A percentile compares a stretch with the other conserved stretches of the same genome.
Conservation (phyloP, 2,797 vertebrate species). For the Uromys caudimaculatus region DNA sequence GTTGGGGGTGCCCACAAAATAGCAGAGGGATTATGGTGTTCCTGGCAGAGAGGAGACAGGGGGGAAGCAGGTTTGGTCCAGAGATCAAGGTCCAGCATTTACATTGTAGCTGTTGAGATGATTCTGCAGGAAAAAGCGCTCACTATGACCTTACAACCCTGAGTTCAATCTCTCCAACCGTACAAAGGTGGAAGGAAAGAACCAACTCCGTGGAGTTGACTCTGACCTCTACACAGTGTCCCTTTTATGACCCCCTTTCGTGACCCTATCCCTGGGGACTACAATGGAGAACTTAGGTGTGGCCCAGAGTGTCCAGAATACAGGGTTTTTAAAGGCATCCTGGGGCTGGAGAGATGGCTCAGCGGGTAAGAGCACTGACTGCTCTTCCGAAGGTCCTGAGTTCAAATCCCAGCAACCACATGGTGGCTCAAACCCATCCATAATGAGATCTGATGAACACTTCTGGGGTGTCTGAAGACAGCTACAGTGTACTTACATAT, state of each 20-base stretch:
- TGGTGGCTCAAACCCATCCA: no score
- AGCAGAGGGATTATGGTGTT: neutral
- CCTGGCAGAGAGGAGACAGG: neutral
- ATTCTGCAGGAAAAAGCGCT: neutral
- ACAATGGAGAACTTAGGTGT: neutral
- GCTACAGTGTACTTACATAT: no score
- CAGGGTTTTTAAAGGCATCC: neutral
- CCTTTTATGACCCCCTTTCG: neutral
- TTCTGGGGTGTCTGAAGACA: no score
- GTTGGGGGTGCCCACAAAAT: neutral
- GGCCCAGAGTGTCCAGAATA: neutral
- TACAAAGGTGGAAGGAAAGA: neutral
- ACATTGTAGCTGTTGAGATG: neutral
- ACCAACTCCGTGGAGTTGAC: neutral
- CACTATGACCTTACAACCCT: neutral
- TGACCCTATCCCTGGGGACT: neutral
- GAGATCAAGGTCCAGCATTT: constrained; percentile 32
- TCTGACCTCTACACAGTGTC: neutral
- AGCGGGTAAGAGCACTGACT: no score
- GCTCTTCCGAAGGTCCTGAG: no score
- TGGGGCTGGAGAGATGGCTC: no score
- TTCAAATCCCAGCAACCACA: no score
- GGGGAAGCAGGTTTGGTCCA: neutral
- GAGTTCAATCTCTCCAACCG: neutral
- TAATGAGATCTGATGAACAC: no score